Base-by-base conservation (phyloP, 1,140 invertebrate genomes). In the Carcinoscorpius rotundicauda region DNA sequence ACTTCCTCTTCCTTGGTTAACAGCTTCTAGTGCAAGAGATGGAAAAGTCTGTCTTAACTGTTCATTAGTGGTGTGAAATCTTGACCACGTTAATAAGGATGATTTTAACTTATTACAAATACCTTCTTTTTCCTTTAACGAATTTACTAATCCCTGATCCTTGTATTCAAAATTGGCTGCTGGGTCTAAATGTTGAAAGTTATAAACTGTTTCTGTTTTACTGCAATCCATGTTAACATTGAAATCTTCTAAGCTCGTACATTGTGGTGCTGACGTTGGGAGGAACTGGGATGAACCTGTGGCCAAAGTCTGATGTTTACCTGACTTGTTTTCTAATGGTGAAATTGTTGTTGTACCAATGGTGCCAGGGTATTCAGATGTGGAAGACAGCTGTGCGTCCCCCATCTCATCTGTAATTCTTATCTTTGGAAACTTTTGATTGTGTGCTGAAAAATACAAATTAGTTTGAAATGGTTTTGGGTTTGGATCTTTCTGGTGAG, bases 321-420 rank as follows among this genome's bases (percentile, higher is more conserved):
- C n/a, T 55, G 6, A n/a, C n/a, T 8, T 55, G 6, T 29, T n/a
- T 8, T 6, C n/a, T n/a, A n/a, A n/a, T 6, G 53, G n/a, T 55
- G n/a, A 55, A n/a, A n/a, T 3, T 8, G 6, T 55, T 8, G 53
- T 8, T 8, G 6, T 55, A 55, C n/a, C 53, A 29, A 29, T 29
- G 53, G 53, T 6, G 53, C n/a, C 6, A 6, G n/a, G 29, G 29
- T 29, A 29, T 29, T 29, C n/a, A n/a, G 6, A 8, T n/a, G n/a
- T 55, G 53, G 53, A 3, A n/a, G 53, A 55, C 6, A 55, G 6
- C 6, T n/a, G 65, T 3, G 65, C 62, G 49, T 66, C 53, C n/a
- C 88, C 89, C 52, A 87, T 79, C 65, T 90, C 89, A 75, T 95
- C 92, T 1, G 91, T 94, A 4, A 94, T 82, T 70, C 88, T 92